Base-by-base conservation (phyloP, 1,140 invertebrate species). In the Ylistrum balloti region DNA sequence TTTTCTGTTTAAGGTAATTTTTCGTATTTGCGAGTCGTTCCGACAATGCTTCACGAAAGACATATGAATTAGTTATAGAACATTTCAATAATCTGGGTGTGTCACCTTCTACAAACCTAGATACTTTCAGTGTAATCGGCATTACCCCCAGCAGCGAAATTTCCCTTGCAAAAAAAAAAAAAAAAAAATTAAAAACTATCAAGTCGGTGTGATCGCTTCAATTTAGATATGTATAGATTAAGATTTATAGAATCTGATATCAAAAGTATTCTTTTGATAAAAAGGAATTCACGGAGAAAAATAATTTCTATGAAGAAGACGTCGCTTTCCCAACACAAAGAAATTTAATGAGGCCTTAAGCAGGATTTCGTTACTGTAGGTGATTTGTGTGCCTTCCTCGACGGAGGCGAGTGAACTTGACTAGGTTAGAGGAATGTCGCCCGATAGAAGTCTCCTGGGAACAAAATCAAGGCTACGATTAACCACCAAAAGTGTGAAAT, bases 241-340 rank as follows among this genome's bases (percentile, higher is more conserved):
- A 74, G 56, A 74, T 74, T 28, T 28, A 28, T 74, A 74, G 0
- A 74, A 7, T 74, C n/a, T 11, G 15, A 74, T 74, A 74, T 74
- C n/a, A n/a, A 74, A 74, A 74, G 3, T 28, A 7, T 9, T 74
- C 56, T 28, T 74, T 74, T 74, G 22, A 28, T 28, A 9, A 74
- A 28, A 74, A 74, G n/a, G 22, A 56, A n/a, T 22, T 3, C 56
- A 74, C 22, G 28, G 56, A 74, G n/a, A n/a, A 74, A 74, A 74
- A 28, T 74, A 74, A 74, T 74, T n/a, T 74, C 56, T 74, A 74
- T 74, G n/a, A 74, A n/a, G 56, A 74, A 74, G 56, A 74, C 56
- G 17, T 74, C 7, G 56, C 56, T 74, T 28, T 74, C 56, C 0
- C 15, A 22, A 28, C 56, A 74, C 56, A 74, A 74, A 74, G 56